Conservation (phyloP, 1,140 invertebrate species). For the Andricus grossulariae region DNA sequence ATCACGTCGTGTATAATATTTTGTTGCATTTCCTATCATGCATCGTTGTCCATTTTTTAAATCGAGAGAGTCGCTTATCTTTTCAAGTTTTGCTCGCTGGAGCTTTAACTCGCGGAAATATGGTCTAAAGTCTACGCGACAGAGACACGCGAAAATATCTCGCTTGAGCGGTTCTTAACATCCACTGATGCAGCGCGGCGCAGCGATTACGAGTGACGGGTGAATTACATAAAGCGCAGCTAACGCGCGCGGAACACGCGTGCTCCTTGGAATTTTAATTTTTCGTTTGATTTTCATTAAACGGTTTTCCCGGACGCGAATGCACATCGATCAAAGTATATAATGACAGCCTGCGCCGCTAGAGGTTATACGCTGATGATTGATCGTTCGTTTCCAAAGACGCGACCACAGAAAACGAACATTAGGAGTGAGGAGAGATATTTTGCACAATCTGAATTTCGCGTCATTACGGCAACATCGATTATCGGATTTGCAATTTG, state of each 20-base stretch:
- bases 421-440: background rate
- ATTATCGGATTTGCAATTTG: background rate
- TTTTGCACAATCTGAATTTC: conserved; percentile 1
- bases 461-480: conserved; percentile 4
- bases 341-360: conserved; percentile 18
- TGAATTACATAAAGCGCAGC: conserved; percentile 28
- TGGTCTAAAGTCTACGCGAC: background rate
- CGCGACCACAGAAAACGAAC: background rate
- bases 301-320: conserved; percentile 3
- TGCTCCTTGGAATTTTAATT: conserved; percentile 28
- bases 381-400: conserved; percentile 8
- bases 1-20: background rate
- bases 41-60: background rate
- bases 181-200: conserved; percentile 1
- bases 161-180: conserved; percentile 12
- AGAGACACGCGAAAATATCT: conserved; percentile 23
- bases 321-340: conserved; percentile 7
- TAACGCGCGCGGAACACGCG: conserved; percentile 25
- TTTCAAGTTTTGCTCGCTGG: background rate
- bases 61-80: conserved; percentile 1
- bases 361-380: conserved; percentile 8
- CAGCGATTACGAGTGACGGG: conserved; percentile 25
- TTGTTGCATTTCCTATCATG: background rate
- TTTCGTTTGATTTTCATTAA: conserved; percentile 32
- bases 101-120: conserved; percentile 24